phyloP scores from a whole-genome alignment of 2,888 invertebrate genomes.

The Mythimna lalbum region DNA sequence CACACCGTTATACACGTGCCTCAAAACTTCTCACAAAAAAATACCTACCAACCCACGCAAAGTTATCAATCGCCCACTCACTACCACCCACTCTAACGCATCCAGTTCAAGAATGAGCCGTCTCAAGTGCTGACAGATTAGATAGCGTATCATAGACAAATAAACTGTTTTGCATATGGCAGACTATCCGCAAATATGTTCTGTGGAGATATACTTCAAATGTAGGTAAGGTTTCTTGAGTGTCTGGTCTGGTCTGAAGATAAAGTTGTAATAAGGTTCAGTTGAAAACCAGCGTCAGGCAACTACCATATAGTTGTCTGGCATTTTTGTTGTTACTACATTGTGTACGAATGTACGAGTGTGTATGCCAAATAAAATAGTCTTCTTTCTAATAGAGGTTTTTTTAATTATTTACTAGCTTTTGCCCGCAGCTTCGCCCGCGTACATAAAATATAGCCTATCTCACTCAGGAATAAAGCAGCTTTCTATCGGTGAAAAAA shows the following conservation, averaged over 20 bases:
- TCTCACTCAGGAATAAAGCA: no score
- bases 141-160: conserved; percentile 38
- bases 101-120: conserved; percentile 19
- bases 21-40: conserved; percentile 1
- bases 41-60: conserved; percentile 6
- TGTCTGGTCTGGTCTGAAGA: neutral
- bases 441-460: no score
- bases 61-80: neutral
- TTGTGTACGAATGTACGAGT: no score
- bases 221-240: neutral
- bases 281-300: no score
- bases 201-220: neutral
- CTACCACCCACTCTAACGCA: conserved; percentile 14
- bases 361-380: no score
- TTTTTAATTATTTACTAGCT: no score
- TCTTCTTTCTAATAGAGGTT: no score
- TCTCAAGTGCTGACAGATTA: conserved; percentile 47
- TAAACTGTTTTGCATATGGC: conserved; percentile 44
- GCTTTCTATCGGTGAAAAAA: no score
- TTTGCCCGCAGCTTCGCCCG: no score
- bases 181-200: conserved; percentile 37
- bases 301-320: no score
- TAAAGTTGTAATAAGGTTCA: no score
- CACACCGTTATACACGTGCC: neutral
- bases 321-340: no score